Conservation (phyloP, 2,888 invertebrate genomes). For the Zele albiditarsus region DNA sequence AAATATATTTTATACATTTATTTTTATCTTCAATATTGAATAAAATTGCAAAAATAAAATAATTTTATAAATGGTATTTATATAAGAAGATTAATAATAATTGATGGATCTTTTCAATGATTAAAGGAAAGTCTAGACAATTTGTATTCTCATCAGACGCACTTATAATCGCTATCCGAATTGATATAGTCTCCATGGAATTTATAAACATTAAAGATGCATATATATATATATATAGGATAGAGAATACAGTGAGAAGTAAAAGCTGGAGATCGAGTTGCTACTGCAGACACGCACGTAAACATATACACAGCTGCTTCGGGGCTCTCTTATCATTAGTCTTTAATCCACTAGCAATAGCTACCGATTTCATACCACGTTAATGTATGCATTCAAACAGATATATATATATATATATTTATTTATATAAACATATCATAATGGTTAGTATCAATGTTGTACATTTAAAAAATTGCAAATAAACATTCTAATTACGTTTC, state of each 20-base stretch:
- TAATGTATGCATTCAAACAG: not conserved
- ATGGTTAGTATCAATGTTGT: too few species aligned
- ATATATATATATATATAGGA: conserved; percentile 17
- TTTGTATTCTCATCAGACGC: not conserved
- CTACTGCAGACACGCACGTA: not conserved
- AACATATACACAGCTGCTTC: conserved; percentile 8
- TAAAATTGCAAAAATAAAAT: not conserved
- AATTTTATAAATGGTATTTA: not conserved
- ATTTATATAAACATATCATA: not conserved
- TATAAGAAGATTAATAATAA: not conserved
- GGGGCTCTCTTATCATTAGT: conserved; percentile 26
- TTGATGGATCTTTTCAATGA: conserved; percentile 10
- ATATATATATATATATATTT: not conserved
- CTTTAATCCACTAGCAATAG: conserved; percentile 29
- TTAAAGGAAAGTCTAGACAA: not conserved
- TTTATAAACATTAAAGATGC: conserved; percentile 28
- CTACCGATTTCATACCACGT: conserved; percentile 19
- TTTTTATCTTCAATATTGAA: not conserved
- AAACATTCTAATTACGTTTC: too few species aligned
- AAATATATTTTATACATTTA: not conserved
- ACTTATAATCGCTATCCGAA: not conserved
- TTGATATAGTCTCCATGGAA: conserved; percentile 10
- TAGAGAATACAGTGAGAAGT: not conserved
- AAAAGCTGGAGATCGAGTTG: conserved; percentile 19
- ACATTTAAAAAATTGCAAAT: too few species aligned